Evolutionary conservation across 2,797 vertebrate genomes (phyloP).

Genomic region (Ispidina picta): DNA sequence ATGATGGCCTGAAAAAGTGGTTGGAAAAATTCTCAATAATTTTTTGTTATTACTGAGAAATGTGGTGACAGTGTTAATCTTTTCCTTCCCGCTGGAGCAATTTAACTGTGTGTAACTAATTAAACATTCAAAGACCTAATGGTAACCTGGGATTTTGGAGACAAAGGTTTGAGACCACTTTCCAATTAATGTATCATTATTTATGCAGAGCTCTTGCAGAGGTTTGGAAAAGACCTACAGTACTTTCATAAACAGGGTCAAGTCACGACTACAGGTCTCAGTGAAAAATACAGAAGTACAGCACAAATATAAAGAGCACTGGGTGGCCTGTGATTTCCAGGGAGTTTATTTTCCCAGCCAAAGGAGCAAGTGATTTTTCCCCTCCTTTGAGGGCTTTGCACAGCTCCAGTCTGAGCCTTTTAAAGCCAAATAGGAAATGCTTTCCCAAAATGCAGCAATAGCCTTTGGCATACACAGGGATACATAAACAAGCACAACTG

Average conservation of each 20-base stretch:
- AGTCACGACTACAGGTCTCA: background rate
- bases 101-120: background rate
- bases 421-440: background rate
- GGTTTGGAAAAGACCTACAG: background rate
- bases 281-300: background rate
- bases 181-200: background rate
- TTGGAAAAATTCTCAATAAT: background rate
- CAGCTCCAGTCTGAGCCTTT: background rate
- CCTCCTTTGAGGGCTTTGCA: background rate
- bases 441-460: background rate
- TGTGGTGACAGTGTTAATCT: accelerated
- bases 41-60: background rate
- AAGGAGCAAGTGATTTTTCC: background rate
- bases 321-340: background rate
- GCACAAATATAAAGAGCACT: background rate
- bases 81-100: background rate
- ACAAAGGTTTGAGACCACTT: background rate
- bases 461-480: background rate
- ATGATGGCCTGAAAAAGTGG: background rate
- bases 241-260: background rate
- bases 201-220: background rate
- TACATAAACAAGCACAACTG: background rate
- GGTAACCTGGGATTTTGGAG: background rate
- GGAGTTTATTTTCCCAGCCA: background rate
- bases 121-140: background rate